Base-by-base conservation (phyloP, 2,888 invertebrate genomes). In the Xylocampa areola region DNA sequence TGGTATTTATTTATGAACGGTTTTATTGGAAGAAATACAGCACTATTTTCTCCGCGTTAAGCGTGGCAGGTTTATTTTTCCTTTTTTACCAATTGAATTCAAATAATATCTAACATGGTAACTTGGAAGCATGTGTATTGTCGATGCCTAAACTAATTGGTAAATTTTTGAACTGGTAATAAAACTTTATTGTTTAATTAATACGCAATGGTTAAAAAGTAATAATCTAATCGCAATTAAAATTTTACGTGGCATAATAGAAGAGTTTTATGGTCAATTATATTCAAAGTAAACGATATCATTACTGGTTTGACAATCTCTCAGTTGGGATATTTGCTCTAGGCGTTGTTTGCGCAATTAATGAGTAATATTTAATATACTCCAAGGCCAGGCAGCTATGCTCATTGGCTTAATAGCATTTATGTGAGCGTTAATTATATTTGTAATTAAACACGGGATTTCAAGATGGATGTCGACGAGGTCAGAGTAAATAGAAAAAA, bases 361-460 rank as follows among this genome's bases (percentile, higher is more conserved):
- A 57, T 60, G 43, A 54, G 44, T 52, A 33, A 59, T 64, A 63
- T 64, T 61, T 66, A 78, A 75, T 74, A 68, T 69, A 67, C 66
- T 44, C 41, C 73, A 82, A 82, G 83, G 82, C 68, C 73, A 36
- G 54, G 58, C 35, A 19, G 33, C 45, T 60, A 63, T 68, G 68
- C 51, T 45, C 50, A 62, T 65, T 69, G 67, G 65, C 55, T 68
- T 66, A 72, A 65, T 69, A 61, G 55, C 64, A 60, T 55, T 75
- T 68, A 63, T 72, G 67, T 50, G 61, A 62, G 67, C 57, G 60
- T 59, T 78, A 73, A 78, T 76, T 74, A 69, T 77, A 62, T 73
- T 73, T 77, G 63, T 69, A 69, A 71, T 66, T 75, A 68, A 68
- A 66, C 58, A 57, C 30, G 44, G 58, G 58, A 73, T 61, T 68